Evolutionary conservation across 2,113 vertebrate species (phyloP), one percentile per base, ranked within the genome.

Genomic region (Eublepharis macularius): DNA sequence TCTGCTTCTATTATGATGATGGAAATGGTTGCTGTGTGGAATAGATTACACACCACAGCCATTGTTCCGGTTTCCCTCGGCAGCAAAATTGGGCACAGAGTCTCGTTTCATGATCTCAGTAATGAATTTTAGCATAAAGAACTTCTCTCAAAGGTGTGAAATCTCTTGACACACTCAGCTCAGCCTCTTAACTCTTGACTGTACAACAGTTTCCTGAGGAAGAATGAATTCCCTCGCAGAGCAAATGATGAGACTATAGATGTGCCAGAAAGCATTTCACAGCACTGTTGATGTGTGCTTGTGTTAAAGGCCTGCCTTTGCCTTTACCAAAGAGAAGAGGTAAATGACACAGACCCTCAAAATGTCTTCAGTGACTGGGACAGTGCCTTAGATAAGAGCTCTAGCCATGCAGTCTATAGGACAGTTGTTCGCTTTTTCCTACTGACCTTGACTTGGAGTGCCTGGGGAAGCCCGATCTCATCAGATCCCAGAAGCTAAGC

Each of bases 11-110:
- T 8, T 0, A 72, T 54, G 17, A 49, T 43, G 78, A 60, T 78
- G 39, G 81, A 21, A 34, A 80, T 14, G 32, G 87, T 76, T 87
- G 34, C 29, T 1, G 0, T 80, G 74, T 32, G 73, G 91, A 93
- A 90, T 49, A 3, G 19, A 19, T 86, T 86, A 81, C 49, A 72
- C 85, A 49, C 65, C 41, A 69, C 72, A 66, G 39, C 74, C 81
- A 43, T 43, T 77, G 21, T 41, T 17, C 36, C 13, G 4, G 26
- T 80, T 84, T 84, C 41, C 39, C 84, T 45, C 13, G 24, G 17
- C 26, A 81, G 60, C 57, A 76, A 82, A 66, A 73, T 13, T 16
- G 49, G 74, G 76, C 54, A 8, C 29, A 2, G 29, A 63, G 66
- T 6, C 63, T 76, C 36, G 1, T 87, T 89, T 81, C 45, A 57